Evolutionary conservation across 2,888 invertebrate genomes (phyloP).

Genomic region (Timema podura): DNA sequence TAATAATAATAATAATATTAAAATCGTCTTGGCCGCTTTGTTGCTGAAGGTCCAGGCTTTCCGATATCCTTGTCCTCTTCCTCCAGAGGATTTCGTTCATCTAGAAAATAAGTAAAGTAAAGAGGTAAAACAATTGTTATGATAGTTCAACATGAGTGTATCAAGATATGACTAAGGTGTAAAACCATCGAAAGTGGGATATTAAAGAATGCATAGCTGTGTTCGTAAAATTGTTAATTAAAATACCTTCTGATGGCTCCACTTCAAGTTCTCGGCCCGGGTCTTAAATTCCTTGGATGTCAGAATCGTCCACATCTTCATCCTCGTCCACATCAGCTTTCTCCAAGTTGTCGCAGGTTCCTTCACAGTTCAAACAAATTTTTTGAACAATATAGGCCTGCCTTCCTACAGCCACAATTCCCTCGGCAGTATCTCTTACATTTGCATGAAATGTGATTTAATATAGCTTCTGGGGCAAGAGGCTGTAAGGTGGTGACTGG

Average conservation of each 20-base stretch:
- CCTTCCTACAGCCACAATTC: not conserved
- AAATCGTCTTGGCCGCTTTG: not conserved
- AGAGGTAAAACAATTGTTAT: not conserved
- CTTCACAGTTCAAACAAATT: not conserved
- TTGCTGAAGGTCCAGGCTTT: not conserved
- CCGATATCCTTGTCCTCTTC: not conserved
- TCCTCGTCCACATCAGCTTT: constrained; percentile 8
- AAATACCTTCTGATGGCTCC: not conserved
- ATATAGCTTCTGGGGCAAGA: not conserved
- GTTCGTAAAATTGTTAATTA: not conserved
- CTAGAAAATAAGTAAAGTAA: not conserved
- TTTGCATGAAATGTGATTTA: constrained; percentile 6
- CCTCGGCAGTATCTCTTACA: not conserved
- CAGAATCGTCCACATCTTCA: not conserved
- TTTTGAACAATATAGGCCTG: not conserved
- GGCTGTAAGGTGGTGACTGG: not conserved
- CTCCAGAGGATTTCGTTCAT: not conserved
- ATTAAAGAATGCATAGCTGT: not conserved
- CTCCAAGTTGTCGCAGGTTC: not conserved
- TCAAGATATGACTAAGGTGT: too few relatives aligned
- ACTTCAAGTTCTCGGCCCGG: too few relatives aligned
- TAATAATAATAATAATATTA: too few relatives aligned
- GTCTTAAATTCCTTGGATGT: not conserved
- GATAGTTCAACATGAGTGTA: too few relatives aligned
- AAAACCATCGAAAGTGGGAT: not conserved